Evolutionary conservation across 2,113 vertebrate genomes (phyloP).

Genomic region (Psittacula cyanocephala): DNA sequence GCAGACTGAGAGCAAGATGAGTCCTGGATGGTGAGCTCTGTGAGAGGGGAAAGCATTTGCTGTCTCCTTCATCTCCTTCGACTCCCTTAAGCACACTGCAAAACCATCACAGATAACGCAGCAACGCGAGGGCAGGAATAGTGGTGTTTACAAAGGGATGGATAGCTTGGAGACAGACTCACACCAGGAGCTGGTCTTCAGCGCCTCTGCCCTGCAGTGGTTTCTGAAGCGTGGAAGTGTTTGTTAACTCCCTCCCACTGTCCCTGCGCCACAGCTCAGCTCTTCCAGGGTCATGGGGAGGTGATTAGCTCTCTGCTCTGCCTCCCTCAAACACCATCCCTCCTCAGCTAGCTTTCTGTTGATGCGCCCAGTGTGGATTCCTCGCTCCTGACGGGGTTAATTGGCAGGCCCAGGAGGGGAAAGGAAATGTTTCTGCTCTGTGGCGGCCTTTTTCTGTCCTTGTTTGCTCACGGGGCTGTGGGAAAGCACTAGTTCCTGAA

Average conservation of each 20-base stretch:
- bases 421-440: slow-evolving; percentile 40
- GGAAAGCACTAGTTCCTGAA: not conserved
- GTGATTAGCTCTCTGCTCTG: not conserved
- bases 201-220: not conserved
- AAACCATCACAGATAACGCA: not conserved
- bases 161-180: not conserved
- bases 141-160: not conserved
- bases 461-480: slow-evolving; percentile 28
- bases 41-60: not conserved
- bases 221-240: not conserved
- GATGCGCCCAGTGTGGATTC: slow-evolving; percentile 5
- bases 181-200: not conserved
- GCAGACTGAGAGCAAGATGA: fast-evolving
- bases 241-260: not conserved
- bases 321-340: not conserved
- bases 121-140: not conserved
- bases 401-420: slow-evolving; percentile 38
- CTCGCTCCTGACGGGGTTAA: slow-evolving; percentile 57
- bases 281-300: not conserved
- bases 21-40: fast-evolving
- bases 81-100: not conserved
- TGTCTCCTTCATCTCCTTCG: not conserved
- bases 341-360: slow-evolving; percentile 20
- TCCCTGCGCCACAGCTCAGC: not conserved
- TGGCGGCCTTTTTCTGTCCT: not conserved